Evolutionary conservation across 2,888 invertebrate species (phyloP), one percentile per base, ranked within the genome.

Genomic region (Pollenia amentaria): DNA sequence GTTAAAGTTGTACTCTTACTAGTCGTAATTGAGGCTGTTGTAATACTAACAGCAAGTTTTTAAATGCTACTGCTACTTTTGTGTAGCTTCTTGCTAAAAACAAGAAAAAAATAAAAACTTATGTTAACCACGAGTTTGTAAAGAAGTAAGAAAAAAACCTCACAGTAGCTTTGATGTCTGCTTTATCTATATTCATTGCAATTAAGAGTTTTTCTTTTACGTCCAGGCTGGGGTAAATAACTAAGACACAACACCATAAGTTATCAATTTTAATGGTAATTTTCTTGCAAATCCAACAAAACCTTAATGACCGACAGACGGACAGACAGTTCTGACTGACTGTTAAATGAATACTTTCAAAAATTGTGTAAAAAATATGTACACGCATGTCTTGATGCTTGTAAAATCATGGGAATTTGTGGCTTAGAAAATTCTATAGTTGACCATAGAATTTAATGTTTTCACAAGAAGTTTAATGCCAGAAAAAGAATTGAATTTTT

Each of bases 231-330:
- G 64, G 51, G 12, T 84, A 80, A 86, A 86, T 80, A 67, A 80
- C 80, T 76, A 72, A 80, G 55, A 51, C 55, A 55, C 87, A 65
- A 18, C 67, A 80, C 53, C 72, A 76, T 83, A 70, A 86, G 70
- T 83, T 83, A 79, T 79, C 79, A 83, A 84, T 84, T 84, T 87
- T 80, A 87, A 84, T 77, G 65, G 80, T 76, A 84, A 84, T 82
- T 75, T 78, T 78, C 82, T 69, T 53, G 42, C 51, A 67, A 64
- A 67, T 65, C 44, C 64, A 57, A 65, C 29, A 53, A 67, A n/a
- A 53, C 42, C 60, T 75, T 75, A 75, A 82, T 82, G 75, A 60
- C 75, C 67, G n/a, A 67, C 51, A 67, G 67, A 75, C 60, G 75
- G 42, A 53, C 44, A 67, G 67, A 75, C 60, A 82, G 42, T 44